These are phyloP conservation scores for Fregata magnificens DNA, from an alignment of 2,113 vertebrate genomes.

Conservation along the genomic window DNA sequence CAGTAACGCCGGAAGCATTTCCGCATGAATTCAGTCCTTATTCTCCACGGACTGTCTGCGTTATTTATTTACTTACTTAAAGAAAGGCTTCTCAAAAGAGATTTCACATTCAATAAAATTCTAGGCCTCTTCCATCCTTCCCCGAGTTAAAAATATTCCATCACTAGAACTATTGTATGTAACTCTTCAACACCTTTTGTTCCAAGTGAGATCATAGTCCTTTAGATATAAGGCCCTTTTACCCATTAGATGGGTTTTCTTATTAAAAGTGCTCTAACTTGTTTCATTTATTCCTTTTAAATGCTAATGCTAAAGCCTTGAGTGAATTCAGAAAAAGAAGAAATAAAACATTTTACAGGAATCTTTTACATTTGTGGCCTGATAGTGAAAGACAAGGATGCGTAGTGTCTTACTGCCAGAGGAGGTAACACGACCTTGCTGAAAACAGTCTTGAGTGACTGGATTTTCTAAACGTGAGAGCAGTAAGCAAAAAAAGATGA, in stretches of 20 bases:
- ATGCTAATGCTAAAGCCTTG: neutral
- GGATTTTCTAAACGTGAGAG: neutral
- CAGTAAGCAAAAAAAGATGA: neutral
- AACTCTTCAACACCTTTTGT: neutral
- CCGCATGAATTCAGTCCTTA: slow-evolving; percentile 22
- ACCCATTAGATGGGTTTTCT: neutral
- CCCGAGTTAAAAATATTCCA: neutral
- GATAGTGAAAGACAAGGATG: neutral
- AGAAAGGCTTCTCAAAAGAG: neutral
- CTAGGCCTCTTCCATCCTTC: neutral
- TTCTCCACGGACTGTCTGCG: neutral
- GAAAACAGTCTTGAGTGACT: neutral
- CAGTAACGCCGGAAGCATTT: neutral
- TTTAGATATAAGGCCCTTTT: neutral
- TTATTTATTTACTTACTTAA: neutral
- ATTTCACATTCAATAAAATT: neutral
- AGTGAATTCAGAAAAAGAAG: neutral
- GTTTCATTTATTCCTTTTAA: neutral
- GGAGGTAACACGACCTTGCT: neutral
- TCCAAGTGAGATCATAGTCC: neutral
- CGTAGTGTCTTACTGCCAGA: neutral
- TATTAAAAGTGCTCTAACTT: neutral
- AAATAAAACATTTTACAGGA: neutral
- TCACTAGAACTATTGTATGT: neutral
- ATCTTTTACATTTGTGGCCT: neutral